Conservation (phyloP, 2,797 vertebrate species). For the Sebastes matsubarae region DNA sequence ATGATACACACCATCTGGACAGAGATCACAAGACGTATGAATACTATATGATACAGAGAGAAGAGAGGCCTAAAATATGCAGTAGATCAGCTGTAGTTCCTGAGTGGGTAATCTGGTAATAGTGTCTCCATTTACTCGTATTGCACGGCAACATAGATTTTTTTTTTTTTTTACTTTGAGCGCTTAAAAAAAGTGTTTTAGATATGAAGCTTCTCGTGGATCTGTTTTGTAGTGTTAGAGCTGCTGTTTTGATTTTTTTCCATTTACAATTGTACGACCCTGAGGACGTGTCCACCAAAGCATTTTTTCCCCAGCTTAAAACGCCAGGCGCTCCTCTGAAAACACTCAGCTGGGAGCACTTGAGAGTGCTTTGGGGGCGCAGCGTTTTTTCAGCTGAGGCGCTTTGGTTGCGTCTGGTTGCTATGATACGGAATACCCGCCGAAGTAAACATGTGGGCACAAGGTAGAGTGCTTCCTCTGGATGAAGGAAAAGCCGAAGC, state of each 20-base stretch:
- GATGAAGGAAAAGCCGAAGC: no score
- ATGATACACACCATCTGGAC: slow-evolving; percentile 55
- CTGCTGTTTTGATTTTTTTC: background rate
- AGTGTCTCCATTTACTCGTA: background rate
- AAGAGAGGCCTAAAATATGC: background rate
- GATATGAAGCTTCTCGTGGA: background rate
- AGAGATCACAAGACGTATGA: slow-evolving; percentile 24
- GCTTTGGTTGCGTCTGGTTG: no score
- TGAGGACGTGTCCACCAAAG: no score
- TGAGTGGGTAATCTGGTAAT: background rate
- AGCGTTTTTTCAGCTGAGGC: no score
- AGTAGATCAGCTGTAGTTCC: background rate
- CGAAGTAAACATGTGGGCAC: no score
- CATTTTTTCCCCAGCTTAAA: no score
- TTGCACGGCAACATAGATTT: background rate
- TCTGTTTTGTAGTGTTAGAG: background rate
- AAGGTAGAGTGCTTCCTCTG: no score
- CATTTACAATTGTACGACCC: no score
- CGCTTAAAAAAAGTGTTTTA: background rate
- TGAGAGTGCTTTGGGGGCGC: no score
- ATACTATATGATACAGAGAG: background rate
- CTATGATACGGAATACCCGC: no score
- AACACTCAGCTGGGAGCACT: no score
- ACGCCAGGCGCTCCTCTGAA: no score
- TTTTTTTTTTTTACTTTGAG: background rate